Evolutionary conservation across 2,113 vertebrate genomes (phyloP).

Genomic region (Pampusana beccarii): DNA sequence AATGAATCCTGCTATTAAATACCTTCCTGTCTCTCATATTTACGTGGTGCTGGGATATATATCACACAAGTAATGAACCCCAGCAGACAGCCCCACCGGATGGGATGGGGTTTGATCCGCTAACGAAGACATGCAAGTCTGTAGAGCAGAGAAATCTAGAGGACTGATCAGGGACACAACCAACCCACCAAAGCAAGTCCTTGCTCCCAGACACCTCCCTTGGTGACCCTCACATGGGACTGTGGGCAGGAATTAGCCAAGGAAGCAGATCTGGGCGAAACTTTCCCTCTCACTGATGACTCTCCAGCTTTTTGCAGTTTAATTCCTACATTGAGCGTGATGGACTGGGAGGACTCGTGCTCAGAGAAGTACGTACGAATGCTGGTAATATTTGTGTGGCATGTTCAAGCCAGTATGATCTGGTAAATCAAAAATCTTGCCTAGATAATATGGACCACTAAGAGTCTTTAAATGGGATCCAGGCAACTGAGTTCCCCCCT

Average conservation of each 20-base stretch:
- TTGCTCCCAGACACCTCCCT: no score
- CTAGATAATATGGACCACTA: background rate
- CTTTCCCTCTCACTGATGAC: background rate
- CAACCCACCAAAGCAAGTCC: background rate
- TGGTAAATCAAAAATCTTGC: background rate
- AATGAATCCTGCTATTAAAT: background rate
- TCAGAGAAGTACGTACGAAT: background rate
- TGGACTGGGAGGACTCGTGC: background rate
- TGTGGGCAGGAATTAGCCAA: background rate
- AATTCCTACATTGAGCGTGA: background rate
- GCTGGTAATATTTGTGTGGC: background rate
- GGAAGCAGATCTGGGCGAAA: background rate
- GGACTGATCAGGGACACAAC: no score
- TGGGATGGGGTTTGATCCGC: background rate
- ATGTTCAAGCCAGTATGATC: background rate
- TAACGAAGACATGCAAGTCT: background rate
- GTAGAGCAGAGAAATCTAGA: background rate
- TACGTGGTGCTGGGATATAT: background rate
- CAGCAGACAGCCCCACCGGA: background rate
- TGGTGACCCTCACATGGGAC: fast-evolving
- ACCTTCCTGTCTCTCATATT: background rate
- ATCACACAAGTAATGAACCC: background rate
- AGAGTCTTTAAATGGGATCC: background rate
- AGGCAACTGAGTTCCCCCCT: background rate
- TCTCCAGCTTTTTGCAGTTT: background rate